Conservation (phyloP, 2,888 invertebrate species). For the Parnassius orleans region DNA sequence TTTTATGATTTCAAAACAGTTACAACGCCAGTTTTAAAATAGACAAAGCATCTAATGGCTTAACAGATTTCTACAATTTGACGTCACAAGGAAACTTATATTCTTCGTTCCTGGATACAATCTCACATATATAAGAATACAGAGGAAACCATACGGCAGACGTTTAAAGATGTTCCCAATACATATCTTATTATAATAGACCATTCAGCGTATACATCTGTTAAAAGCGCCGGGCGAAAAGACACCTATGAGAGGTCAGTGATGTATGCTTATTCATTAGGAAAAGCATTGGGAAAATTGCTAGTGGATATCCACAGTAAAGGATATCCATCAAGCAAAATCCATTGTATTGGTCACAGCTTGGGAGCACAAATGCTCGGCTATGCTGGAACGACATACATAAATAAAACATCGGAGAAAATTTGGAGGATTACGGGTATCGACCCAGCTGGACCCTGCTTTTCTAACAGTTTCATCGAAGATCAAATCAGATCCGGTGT, state of each 20-base stretch:
- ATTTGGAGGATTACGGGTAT: slow-evolving; percentile 63
- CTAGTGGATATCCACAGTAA: slow-evolving; percentile 50
- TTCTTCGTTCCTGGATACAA: slow-evolving; percentile 71
- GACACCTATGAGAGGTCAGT: slow-evolving; percentile 69
- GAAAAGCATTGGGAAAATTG: slow-evolving; percentile 55
- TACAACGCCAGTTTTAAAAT: slow-evolving; percentile 57
- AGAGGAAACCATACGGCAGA: slow-evolving; percentile 58
- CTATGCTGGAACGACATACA: slow-evolving; percentile 39
- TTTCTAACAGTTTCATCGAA: slow-evolving; percentile 60
- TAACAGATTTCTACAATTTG: slow-evolving; percentile 58
- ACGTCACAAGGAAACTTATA: slow-evolving; percentile 56
- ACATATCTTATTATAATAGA: slow-evolving; percentile 66
- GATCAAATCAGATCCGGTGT: slow-evolving; percentile 77
- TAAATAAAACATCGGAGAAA: slow-evolving; percentile 54
- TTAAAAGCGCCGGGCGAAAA: slow-evolving; percentile 53
- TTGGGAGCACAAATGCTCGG: slow-evolving; percentile 68
- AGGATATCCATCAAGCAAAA: slow-evolving; percentile 59
- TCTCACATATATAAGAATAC: slow-evolving; percentile 62
- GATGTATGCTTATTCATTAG: slow-evolving; percentile 56
- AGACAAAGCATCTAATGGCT: slow-evolving; percentile 49
- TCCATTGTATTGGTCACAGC: slow-evolving; percentile 68
- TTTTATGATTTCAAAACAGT: slow-evolving; percentile 72
- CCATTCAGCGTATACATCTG: slow-evolving; percentile 65
- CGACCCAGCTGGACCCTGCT: slow-evolving; percentile 74
- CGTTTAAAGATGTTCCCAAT: slow-evolving; percentile 59